These are phyloP conservation scores for Ptychoptera albimana DNA, from an alignment of 2,888 invertebrate genomes.

Conservation along the genomic window DNA sequence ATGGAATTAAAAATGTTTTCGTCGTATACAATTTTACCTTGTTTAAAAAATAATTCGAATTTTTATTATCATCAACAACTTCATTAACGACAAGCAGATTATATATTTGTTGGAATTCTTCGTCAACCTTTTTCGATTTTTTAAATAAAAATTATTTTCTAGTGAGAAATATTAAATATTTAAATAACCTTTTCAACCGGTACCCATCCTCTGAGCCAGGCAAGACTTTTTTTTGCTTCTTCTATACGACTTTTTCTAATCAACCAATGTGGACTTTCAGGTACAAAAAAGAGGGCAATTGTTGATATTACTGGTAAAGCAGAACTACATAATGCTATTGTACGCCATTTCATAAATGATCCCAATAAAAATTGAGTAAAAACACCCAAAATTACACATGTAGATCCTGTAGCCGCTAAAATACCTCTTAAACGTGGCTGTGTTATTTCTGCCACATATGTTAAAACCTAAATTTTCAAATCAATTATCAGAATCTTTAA, in stretches of 20 bases:
- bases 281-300: constrained; percentile 49
- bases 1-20: constrained; percentile 51
- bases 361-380: constrained; percentile 62
- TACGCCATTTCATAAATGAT: constrained; percentile 52
- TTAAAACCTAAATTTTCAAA: constrained; percentile 49
- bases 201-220: constrained; percentile 70
- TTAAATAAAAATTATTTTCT: constrained; percentile 18
- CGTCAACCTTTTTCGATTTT: neutral
- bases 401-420: constrained; percentile 55
- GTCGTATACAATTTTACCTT: constrained; percentile 34
- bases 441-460: constrained; percentile 71
- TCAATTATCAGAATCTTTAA: neutral
- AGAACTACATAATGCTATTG: constrained; percentile 51
- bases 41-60: constrained; percentile 11
- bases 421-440: constrained; percentile 63
- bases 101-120: constrained; percentile 26
- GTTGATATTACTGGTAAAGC: constrained; percentile 46
- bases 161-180: constrained; percentile 33
- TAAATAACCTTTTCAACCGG: constrained; percentile 39
- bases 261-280: constrained; percentile 72
- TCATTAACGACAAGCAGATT: constrained; percentile 23
- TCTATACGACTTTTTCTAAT: constrained; percentile 45
- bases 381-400: constrained; percentile 58
- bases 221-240: constrained; percentile 51
- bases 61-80: constrained; percentile 13